These are phyloP conservation scores for Engraulis encrasicolus DNA, from an alignment of 2,113 vertebrate species.

Conservation along the genomic window DNA sequence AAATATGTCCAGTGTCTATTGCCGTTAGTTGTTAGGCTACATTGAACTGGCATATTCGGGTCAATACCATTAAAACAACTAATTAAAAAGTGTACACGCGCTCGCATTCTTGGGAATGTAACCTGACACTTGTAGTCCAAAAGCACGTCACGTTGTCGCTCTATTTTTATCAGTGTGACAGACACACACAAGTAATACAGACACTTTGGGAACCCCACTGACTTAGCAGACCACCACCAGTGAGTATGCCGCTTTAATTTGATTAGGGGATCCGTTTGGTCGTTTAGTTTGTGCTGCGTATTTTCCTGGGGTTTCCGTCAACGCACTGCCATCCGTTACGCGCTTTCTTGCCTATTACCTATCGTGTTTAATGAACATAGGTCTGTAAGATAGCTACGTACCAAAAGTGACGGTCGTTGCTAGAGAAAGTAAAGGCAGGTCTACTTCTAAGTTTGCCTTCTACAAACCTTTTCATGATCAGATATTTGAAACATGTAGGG, in stretches of 20 bases:
- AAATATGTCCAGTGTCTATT: not conserved
- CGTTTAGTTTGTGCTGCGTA: not conserved
- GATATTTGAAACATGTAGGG: too few relatives aligned
- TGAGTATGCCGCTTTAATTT: not conserved
- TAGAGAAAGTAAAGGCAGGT: too few relatives aligned
- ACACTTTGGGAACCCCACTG: not conserved
- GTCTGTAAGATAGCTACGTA: too few relatives aligned
- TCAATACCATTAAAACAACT: not conserved
- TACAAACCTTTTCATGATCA: too few relatives aligned
- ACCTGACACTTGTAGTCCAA: conserved; percentile 43
- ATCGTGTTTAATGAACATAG: too few relatives aligned
- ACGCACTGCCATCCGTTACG: not conserved
- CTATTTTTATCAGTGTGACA: conserved; percentile 44
- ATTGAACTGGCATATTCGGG: not conserved
- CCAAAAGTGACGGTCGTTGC: too few relatives aligned
- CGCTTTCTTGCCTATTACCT: too few relatives aligned
- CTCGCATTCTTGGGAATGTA: conserved; percentile 35
- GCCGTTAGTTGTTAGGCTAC: not conserved
- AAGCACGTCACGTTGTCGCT: conserved; percentile 32
- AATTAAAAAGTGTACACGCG: not conserved
- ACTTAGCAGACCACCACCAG: not conserved
- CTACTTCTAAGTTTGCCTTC: too few relatives aligned
- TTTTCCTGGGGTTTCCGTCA: not conserved
- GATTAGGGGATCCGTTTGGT: not conserved
- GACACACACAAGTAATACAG: not conserved